Evolutionary conservation across 2,888 invertebrate species (phyloP), one percentile per base, ranked within the genome.

Genomic region (Tricholauxania praeusta): DNA sequence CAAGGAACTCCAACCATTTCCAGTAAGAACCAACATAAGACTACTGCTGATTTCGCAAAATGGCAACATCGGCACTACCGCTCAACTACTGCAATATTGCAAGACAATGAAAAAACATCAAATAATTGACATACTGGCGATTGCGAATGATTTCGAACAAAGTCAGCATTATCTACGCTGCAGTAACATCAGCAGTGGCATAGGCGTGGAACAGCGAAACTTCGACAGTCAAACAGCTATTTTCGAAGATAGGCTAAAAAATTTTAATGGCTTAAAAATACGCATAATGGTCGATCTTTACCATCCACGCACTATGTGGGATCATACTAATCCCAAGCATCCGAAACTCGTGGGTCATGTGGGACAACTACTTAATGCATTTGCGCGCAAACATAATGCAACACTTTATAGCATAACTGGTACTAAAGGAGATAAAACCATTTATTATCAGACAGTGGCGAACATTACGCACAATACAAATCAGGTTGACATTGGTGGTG

Each of bases 221-320:
- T 39, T 39, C 39, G 7, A 0, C 39, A 7, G 4, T 2, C 39
- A 39, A 10, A 39, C 39, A 6, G 10, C 7, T 1, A 72, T 81
- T n/a, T 82, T 74, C n/a, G 71, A 76, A 14, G 72, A 82, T 62
- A 78, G 80, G 28, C 79, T 82, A 39, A 19, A 5, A 0, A 74
- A 82, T 15, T 78, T 82, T 79, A 66, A 57, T 0, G 78, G 82
- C 0, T 57, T 53, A 1, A 0, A 57, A 0, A 76, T 82, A 0
- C 63, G 12, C n/a, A 79, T 70, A 0, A 73, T 77, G 4, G 47
- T 74, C 0, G 80, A 81, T 72, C 72, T 76, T 3, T 0, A 78
- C 55, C 66, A 71, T 3, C 82, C 82, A 0, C 75, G 79, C 3
- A 71, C 79, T 7, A 79, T 82, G 73, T 12, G 71, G 3, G 78